Evolutionary conservation across 2,797 vertebrate genomes (phyloP).

Genomic region (Anableps anableps): DNA sequence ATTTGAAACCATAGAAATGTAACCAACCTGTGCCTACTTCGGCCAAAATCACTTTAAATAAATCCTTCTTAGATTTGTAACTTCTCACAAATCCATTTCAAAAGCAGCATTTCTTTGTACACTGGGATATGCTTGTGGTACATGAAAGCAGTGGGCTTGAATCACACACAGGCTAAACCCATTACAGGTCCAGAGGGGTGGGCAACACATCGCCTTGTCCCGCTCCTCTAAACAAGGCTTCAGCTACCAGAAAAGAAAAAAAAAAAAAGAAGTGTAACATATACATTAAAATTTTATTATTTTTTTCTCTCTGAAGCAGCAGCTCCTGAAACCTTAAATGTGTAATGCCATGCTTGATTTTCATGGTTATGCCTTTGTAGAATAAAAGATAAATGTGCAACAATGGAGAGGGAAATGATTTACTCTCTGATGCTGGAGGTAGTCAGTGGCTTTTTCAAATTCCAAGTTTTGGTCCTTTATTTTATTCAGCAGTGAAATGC

Average conservation of each 20-base stretch:
- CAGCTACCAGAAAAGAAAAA: conserved; percentile 82
- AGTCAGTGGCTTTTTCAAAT: conserved; percentile 99
- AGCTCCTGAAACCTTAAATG: conserved; percentile 81
- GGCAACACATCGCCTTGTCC: conserved; percentile 78
- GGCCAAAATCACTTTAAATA: conserved; percentile 56
- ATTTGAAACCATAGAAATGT: background rate
- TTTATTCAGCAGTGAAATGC: conserved; percentile 99
- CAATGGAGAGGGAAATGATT: conserved; percentile 41
- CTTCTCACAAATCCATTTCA: conserved; percentile 52
- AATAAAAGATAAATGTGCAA: conserved; percentile 77
- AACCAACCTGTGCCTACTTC: conserved; percentile 4
- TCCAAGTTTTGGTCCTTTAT: conserved; percentile 99
- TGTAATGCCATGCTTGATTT: conserved; percentile 89
- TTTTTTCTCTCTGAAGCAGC: conserved; percentile 70
- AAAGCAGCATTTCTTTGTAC: conserved; percentile 37
- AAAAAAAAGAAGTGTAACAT: conserved; percentile 88
- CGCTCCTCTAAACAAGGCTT: conserved; percentile 87
- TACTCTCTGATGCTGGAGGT: conserved; percentile 96
- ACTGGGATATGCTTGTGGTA: conserved; percentile 79
- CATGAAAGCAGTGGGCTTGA: conserved; percentile 83
- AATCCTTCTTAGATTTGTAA: conserved; percentile 32
- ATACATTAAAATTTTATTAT: conserved; percentile 94
- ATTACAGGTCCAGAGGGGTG: conserved; percentile 86
- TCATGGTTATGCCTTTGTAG: conserved; percentile 88
- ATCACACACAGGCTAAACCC: conserved; percentile 83